A percentile compares a stretch with the other conserved stretches of the same genome.
Conservation (phyloP, 2,797 vertebrate species). For the Lophotriccus pileatus region DNA sequence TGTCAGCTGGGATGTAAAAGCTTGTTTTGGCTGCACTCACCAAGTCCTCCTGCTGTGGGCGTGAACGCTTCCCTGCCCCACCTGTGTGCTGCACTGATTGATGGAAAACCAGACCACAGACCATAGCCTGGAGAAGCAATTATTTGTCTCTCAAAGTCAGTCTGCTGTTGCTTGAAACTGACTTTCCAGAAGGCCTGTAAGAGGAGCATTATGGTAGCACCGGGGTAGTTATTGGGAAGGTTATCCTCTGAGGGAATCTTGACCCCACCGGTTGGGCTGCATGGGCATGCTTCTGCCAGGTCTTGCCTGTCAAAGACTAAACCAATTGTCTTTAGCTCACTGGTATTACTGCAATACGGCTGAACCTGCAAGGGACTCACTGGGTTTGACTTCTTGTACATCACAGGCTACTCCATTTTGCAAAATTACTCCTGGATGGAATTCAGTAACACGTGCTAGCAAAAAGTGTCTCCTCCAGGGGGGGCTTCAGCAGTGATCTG, state of each 20-base stretch:
- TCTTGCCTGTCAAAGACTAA: background rate
- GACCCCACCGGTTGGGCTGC: background rate
- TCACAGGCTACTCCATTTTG: background rate
- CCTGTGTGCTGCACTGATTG: background rate
- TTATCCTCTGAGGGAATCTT: background rate
- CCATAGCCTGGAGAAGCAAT: background rate
- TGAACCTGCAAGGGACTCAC: background rate
- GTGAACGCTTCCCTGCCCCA: background rate
- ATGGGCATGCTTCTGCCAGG: background rate
- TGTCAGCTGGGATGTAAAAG: slow-evolving; percentile 23
- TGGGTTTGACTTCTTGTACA: background rate
- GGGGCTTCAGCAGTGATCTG: background rate
- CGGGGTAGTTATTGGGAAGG: background rate
- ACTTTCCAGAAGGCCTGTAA: background rate
- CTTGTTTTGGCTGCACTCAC: slow-evolving; percentile 37
- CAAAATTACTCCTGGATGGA: background rate
- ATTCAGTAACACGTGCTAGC: background rate
- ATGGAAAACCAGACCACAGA: background rate
- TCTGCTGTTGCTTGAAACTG: background rate
- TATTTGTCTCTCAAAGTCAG: background rate
- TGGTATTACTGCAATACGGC: background rate
- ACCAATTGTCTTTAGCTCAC: background rate
- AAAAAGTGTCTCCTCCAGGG: background rate
- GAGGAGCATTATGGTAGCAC: background rate
- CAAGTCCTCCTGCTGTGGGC: background rate